These are phyloP conservation scores for Myripristis jacobus DNA, from an alignment of 2,797 vertebrate species.

Conservation along the genomic window DNA sequence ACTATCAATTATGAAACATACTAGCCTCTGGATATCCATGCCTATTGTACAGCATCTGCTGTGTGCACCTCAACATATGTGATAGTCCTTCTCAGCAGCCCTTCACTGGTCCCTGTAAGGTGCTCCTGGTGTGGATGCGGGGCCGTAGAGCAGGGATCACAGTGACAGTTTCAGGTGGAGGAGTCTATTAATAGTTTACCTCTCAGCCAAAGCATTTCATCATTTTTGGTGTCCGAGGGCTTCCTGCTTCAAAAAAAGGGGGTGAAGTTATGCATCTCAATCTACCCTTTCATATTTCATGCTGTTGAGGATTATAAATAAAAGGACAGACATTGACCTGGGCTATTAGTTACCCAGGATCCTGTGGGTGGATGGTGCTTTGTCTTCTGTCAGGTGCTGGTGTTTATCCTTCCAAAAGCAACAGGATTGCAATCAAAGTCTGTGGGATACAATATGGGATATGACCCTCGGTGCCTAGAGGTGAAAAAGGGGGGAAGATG, in stretches of 20 bases:
- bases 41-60: conserved; percentile 43
- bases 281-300: conserved; percentile 85
- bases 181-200: conserved; percentile 89
- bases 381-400: conserved; percentile 75
- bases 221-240: conserved; percentile 84
- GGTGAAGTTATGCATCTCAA: conserved; percentile 83
- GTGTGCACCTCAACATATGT: conserved; percentile 59
- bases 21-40: conserved; percentile 35
- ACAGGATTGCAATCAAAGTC: conserved; percentile 69
- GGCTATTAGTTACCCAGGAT: conserved; percentile 84
- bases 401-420: conserved; percentile 70
- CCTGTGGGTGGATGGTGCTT: conserved; percentile 76
- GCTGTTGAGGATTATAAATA: conserved; percentile 83
- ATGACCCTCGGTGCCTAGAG: conserved; percentile 53
- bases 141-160: conserved; percentile 77
- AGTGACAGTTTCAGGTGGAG: conserved; percentile 89
- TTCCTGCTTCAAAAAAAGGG: conserved; percentile 80
- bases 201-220: conserved; percentile 86
- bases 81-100: conserved; percentile 64
- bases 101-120: conserved; percentile 69
- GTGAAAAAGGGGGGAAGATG: conserved; percentile 45
- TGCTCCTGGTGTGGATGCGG: conserved; percentile 72
- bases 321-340: conserved; percentile 81
- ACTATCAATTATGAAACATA: conserved; percentile 57
- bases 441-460: conserved; percentile 64